phyloP scores from a whole-genome alignment of 2,797 vertebrate genomes.

The Melanotaenia parkinsoni region DNA sequence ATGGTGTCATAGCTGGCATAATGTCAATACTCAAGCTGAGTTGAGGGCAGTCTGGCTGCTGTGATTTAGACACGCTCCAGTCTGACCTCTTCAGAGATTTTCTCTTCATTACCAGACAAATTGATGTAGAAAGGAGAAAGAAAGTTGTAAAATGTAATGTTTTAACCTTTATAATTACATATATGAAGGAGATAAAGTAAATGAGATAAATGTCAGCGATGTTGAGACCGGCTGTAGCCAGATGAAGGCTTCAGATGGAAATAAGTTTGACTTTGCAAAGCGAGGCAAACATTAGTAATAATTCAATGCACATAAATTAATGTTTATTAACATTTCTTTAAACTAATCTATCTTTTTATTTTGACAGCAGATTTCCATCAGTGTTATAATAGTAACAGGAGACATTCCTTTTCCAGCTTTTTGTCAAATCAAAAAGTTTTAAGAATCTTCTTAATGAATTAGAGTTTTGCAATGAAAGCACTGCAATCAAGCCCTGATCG shows the following conservation, averaged over 20 bases:
- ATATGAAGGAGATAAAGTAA: slow-evolving; percentile 46
- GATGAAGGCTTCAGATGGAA: slow-evolving; percentile 9
- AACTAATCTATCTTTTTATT: neutral
- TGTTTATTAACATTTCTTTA: slow-evolving; percentile 5
- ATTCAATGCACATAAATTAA: neutral
- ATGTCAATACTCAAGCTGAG: slow-evolving; percentile 87
- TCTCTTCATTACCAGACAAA: slow-evolving; percentile 81
- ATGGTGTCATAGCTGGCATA: slow-evolving; percentile 88
- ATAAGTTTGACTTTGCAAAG: slow-evolving; percentile 3
- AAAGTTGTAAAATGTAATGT: slow-evolving; percentile 62
- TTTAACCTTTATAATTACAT: slow-evolving; percentile 66
- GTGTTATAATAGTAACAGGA: neutral
- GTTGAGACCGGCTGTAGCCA: neutral
- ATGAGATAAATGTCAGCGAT: slow-evolving; percentile 14
- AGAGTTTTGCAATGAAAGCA: slow-evolving; percentile 35
- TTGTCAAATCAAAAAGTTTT: slow-evolving; percentile 7
- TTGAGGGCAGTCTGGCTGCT: slow-evolving; percentile 78
- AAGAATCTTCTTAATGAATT: slow-evolving; percentile 14
- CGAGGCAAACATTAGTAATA: neutral
- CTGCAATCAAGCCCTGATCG: slow-evolving; percentile 47
- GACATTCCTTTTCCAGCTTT: slow-evolving; percentile 1
- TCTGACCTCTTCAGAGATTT: slow-evolving; percentile 81
- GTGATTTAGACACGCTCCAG: slow-evolving; percentile 83
- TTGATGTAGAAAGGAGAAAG: slow-evolving; percentile 60
- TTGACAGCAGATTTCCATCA: slow-evolving; percentile 4